Evolutionary conservation across 2,888 invertebrate genomes (phyloP), one percentile per base, ranked within the genome.

Genomic region (Cabera pusaria): DNA sequence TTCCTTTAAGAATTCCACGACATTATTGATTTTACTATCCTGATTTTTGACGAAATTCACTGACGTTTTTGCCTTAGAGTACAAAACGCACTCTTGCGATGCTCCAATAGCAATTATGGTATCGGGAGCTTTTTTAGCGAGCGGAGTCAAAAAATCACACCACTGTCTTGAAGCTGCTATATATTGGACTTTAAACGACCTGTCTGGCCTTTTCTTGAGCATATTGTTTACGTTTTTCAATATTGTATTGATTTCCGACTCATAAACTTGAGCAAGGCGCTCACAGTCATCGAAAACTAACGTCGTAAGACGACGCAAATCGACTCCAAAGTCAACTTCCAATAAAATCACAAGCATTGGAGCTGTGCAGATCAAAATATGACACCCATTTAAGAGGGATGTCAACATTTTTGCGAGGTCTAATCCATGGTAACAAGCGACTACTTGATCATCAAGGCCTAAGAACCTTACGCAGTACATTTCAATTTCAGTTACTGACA

Each of bases 251-350:
- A 91, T 52, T 49, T 90, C 85, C 1, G 75, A 66, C 0, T 56
- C 53, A 52, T 93, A 93, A 4, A 90, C 89, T 7, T 88, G 75
- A 1, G 92, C 69, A 14, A 95, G 73, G 5, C 91, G 70, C 52
- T 96, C 94, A 12, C 92, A 91, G 56, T 94, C 93, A 62, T 96
- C 95, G 0, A 96, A 67, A 2, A 95, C 90, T 19, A 95, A 71
- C 52, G 92, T 92, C 6, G 91, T 90, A 1, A 96, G 72, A 10
- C 92, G 81, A 3, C 90, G 84, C 1, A 94, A 79, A 62, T 92
- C 92, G 0, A 94, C 44, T 56, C 85, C 63, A 65, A 85, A 63
- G 21, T 81, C 72, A 0, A 59, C 69, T 62, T 52, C 84, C 44
- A 57, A 90, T 44, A 66, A 92, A 61, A 55, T 92, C 62, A 42